A percentile compares a stretch with the other conserved stretches of the same genome.
Evolutionary conservation across 2,888 invertebrate species (phyloP).

Genomic region (Liodrosophila aerea): DNA sequence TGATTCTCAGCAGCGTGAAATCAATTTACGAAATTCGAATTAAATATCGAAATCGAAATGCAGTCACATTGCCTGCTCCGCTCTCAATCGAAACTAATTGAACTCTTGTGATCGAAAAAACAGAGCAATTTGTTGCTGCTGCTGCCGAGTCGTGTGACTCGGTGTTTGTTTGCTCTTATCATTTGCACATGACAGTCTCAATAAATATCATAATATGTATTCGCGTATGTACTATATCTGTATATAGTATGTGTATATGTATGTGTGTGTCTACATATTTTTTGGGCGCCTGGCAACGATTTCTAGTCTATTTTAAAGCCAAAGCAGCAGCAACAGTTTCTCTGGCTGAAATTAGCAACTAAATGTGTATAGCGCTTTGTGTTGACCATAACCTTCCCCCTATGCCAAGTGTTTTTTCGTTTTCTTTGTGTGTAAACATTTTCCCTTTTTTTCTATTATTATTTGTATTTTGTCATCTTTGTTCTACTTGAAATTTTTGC

Average conservation of each 20-base stretch:
- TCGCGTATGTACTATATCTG: not conserved
- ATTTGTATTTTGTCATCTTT: slow-evolving; percentile 25
- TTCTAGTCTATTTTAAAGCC: slow-evolving; percentile 40
- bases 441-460: slow-evolving; percentile 16
- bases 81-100: slow-evolving; percentile 68
- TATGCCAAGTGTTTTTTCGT: slow-evolving; percentile 41
- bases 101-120: slow-evolving; percentile 60
- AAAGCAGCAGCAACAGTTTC: too few relatives aligned
- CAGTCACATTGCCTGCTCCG: too few relatives aligned
- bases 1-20: slow-evolving; percentile 62
- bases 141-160: slow-evolving; percentile 31
- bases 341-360: slow-evolving; percentile 60
- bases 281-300: slow-evolving; percentile 37
- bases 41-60: slow-evolving; percentile 23
- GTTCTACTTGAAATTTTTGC: slow-evolving; percentile 9
- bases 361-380: too few relatives aligned
- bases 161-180: slow-evolving; percentile 50
- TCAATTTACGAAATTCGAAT: slow-evolving; percentile 46
- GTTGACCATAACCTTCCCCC: slow-evolving; percentile 36
- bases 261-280: not conserved
- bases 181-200: slow-evolving; percentile 63
- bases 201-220: slow-evolving; percentile 14
- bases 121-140: not conserved
- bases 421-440: slow-evolving; percentile 65
- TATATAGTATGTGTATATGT: not conserved